Conservation (phyloP, 2,797 vertebrate species). For the Ceryle rudis region DNA sequence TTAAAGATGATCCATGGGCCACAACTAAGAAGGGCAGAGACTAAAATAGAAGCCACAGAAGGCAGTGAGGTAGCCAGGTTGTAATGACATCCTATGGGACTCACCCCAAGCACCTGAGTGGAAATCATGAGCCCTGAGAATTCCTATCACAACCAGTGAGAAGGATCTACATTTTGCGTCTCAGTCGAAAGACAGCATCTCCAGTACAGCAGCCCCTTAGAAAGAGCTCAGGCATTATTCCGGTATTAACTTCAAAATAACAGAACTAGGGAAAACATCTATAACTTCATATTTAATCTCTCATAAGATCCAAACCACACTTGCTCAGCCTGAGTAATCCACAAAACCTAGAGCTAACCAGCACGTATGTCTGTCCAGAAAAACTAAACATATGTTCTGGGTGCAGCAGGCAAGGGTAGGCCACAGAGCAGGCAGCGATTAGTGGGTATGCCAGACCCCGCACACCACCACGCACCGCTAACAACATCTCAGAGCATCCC, state of each 20-base stretch:
- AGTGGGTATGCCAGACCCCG: accelerated
- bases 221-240: background rate
- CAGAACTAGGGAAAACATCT: background rate
- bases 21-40: background rate
- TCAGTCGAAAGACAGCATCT: background rate
- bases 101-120: background rate
- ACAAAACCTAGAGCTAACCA: background rate
- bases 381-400: background rate
- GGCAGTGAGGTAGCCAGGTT: background rate
- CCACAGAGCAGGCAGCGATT: background rate
- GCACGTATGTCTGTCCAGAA: background rate
- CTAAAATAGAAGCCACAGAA: background rate
- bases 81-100: background rate
- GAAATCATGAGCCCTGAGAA: background rate
- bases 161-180: background rate
- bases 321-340: background rate
- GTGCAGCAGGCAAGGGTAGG: background rate
- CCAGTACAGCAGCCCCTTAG: background rate
- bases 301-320: background rate
- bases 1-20: background rate
- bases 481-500: background rate
- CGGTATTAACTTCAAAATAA: background rate
- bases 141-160: background rate
- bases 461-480: accelerated
- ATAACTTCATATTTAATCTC: background rate